Evolutionary conservation across 2,797 vertebrate species (phyloP).

Genomic region (Fistularia tabacaria): DNA sequence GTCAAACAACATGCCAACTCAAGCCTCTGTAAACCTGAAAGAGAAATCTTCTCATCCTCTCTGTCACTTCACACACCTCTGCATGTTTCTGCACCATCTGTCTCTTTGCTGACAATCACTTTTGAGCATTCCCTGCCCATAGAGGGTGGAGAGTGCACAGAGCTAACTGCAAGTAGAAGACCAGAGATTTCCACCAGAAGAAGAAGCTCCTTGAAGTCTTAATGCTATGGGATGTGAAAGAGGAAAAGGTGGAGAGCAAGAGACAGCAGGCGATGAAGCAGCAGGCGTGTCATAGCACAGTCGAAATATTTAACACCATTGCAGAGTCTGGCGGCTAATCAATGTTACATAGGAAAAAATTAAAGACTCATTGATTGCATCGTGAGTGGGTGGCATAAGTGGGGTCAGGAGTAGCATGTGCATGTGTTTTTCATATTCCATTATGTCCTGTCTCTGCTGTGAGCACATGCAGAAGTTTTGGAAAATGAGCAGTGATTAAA

Average conservation of each 20-base stretch:
- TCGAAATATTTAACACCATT: conserved; percentile 32
- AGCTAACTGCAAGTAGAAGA: conserved; percentile 17
- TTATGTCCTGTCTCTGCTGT: conserved; percentile 18
- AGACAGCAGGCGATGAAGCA: conserved; percentile 2
- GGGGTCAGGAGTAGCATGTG: conserved; percentile 21
- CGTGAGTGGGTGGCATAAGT: conserved; percentile 20
- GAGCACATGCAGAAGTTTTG: conserved; percentile 18
- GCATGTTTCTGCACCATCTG: conserved; percentile 30
- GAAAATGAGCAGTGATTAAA: conserved; percentile 52
- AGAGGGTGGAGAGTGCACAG: neutral
- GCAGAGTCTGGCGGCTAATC: conserved; percentile 29
- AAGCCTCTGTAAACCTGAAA: conserved; percentile 12
- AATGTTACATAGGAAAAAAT: conserved; percentile 31
- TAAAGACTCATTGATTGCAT: conserved; percentile 38
- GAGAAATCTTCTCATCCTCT: conserved; percentile 21
- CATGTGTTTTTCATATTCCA: conserved; percentile 8
- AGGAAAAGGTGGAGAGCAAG: neutral
- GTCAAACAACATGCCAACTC: conserved; percentile 22
- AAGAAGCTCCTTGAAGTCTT: conserved; percentile 27
- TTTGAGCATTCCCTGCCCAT: conserved; percentile 18
- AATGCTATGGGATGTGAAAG: conserved; percentile 7
- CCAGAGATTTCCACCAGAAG: conserved; percentile 19
- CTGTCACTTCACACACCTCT: conserved; percentile 26
- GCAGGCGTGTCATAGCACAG: conserved; percentile 24
- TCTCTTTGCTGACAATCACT: conserved; percentile 35